Evolutionary conservation across 2,797 vertebrate genomes (phyloP).

Genomic region (Graptemys geographica): DNA sequence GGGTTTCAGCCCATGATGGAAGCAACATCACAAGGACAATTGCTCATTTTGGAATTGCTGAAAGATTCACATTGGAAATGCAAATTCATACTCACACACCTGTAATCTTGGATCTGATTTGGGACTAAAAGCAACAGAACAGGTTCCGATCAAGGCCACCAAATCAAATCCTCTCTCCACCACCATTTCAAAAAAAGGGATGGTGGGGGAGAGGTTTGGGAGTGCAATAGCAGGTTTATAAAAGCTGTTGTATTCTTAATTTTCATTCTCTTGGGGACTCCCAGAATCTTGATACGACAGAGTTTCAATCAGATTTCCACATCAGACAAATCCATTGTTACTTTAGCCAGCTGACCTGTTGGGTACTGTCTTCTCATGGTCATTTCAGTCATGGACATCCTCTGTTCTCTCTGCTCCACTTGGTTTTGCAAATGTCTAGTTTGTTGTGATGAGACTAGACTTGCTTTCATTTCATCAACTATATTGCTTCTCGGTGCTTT

Average conservation of each 20-base stretch:
- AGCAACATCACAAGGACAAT: background rate
- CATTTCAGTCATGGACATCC: background rate
- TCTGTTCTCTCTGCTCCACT: background rate
- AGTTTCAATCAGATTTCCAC: constrained; percentile 41
- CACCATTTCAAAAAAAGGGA: background rate
- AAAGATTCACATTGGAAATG: background rate
- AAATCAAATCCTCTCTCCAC: background rate
- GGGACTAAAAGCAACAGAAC: background rate
- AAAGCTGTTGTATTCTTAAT: background rate
- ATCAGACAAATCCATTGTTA: constrained; percentile 11
- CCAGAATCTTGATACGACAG: background rate
- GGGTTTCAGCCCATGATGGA: background rate
- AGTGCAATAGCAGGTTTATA: background rate
- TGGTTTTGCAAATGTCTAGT: constrained; percentile 11
- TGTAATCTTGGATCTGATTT: background rate
- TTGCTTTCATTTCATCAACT: constrained; percentile 34
- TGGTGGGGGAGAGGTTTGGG: background rate
- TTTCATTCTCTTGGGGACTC: constrained; percentile 8
- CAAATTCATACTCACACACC: background rate
- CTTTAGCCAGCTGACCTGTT: background rate
- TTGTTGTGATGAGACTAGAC: background rate
- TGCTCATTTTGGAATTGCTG: background rate
- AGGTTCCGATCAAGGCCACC: background rate
- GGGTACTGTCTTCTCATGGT: constrained; percentile 26
- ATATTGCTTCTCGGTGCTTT: constrained; percentile 22